A percentile compares a stretch with the other conserved stretches of the same genome.
Evolutionary conservation across 2,797 vertebrate species (phyloP).

Genomic region (Mionectes olivaceus): DNA sequence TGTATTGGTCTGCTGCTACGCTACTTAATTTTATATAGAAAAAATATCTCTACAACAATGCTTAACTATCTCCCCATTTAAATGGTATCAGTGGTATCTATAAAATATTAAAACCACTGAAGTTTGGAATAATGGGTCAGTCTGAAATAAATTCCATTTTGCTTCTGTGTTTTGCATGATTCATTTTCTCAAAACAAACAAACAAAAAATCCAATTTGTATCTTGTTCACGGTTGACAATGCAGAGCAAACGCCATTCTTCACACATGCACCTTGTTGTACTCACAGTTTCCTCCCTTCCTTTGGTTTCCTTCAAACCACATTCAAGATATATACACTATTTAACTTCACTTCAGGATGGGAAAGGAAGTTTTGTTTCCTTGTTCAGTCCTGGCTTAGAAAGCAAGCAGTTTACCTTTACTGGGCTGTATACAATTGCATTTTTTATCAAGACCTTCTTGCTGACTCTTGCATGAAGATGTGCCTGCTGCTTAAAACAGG

Average conservation of each 20-base stretch:
- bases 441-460: conserved; percentile 43
- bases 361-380: conserved; percentile 22
- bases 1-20: neutral
- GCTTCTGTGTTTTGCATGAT: neutral
- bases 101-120: neutral
- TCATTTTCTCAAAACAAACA: neutral
- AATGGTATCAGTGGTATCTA: neutral
- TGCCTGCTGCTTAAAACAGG: conserved; percentile 74
- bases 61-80: neutral
- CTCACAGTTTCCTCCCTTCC: neutral
- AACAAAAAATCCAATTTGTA: neutral
- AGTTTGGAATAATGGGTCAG: neutral
- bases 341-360: neutral
- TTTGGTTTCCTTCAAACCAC: neutral
- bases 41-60: neutral
- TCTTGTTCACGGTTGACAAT: neutral
- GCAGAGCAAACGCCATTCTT: neutral
- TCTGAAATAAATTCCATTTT: neutral
- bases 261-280: neutral
- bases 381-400: conserved; percentile 25
- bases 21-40: neutral
- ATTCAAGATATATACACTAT: neutral
- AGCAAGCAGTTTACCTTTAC: neutral
- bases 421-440: neutral
- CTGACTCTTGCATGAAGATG: conserved; percentile 61